Evolutionary conservation across 2,888 invertebrate species (phyloP).

Genomic region (Drosophila aldrichi): DNA sequence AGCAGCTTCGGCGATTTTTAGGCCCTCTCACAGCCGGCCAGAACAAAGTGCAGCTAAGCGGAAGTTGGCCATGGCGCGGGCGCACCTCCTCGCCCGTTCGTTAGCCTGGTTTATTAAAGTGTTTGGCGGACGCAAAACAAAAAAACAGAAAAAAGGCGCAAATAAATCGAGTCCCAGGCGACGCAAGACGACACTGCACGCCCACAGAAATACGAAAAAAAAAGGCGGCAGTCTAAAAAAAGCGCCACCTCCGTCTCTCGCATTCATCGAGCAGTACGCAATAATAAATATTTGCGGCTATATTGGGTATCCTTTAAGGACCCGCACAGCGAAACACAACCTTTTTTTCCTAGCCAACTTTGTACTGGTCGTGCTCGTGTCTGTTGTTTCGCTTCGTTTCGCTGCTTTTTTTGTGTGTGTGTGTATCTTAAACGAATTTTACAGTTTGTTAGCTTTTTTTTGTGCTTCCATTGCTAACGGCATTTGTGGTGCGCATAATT

Average conservation of each 20-base stretch:
- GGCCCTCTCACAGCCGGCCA: constrained; percentile 20
- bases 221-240: constrained; percentile 14
- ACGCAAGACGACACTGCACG: constrained; percentile 20
- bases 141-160: constrained; percentile 25
- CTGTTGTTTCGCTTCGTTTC: constrained; percentile 8
- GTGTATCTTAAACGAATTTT: constrained; percentile 59
- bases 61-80: constrained; percentile 65
- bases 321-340: constrained; percentile 12
- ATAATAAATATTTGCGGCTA: constrained; percentile 75
- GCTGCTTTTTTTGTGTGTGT: constrained; percentile 5
- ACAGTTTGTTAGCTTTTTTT: constrained; percentile 56
- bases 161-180: constrained; percentile 49
- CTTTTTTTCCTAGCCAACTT: constrained; percentile 23
- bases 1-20: constrained; percentile 17
- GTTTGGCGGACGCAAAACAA: constrained; percentile 39
- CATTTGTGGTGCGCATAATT: constrained; percentile 75
- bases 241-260: background rate
- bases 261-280: constrained; percentile 38
- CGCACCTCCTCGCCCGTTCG: constrained; percentile 52
- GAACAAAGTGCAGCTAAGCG: constrained; percentile 57
- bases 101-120: constrained; percentile 67
- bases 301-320: constrained; percentile 51
- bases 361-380: background rate
- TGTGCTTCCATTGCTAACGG: constrained; percentile 43
- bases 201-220: constrained; percentile 17